phyloP scores from a whole-genome alignment of 2,888 invertebrate species.

The Rhyacophila evoluta region DNA sequence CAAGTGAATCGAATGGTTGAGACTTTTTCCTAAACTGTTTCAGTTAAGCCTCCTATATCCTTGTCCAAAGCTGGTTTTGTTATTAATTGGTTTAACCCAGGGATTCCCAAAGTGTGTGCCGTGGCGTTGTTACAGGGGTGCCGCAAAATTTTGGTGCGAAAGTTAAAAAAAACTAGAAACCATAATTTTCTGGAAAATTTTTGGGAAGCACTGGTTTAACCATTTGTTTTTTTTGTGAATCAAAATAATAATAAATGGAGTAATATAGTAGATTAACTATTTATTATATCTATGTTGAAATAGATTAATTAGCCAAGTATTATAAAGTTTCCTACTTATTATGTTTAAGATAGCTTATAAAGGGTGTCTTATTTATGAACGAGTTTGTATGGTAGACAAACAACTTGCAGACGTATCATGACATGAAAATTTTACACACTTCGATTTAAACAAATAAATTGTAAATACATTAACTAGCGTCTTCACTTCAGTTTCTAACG shows the following conservation, averaged over 20 bases:
- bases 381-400: not conserved
- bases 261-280: not conserved
- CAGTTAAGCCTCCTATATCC: no score
- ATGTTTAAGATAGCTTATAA: not conserved
- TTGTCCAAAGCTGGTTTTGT: no score
- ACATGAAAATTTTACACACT: not conserved
- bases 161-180: no score
- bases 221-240: no score
- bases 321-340: conserved; percentile 7
- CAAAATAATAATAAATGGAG: not conserved
- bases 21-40: no score
- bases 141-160: no score
- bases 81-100: no score
- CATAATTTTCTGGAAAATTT: no score
- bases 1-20: no score
- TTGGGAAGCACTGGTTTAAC: no score
- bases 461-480: not conserved
- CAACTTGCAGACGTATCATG: not conserved
- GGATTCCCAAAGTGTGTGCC: no score
- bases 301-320: conserved; percentile 1
- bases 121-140: no score
- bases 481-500: not conserved
- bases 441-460: not conserved
- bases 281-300: not conserved
- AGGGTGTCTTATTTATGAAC: not conserved